Evolutionary conservation across 2,888 invertebrate species (phyloP).

Genomic region (Corythucha ciliata): DNA sequence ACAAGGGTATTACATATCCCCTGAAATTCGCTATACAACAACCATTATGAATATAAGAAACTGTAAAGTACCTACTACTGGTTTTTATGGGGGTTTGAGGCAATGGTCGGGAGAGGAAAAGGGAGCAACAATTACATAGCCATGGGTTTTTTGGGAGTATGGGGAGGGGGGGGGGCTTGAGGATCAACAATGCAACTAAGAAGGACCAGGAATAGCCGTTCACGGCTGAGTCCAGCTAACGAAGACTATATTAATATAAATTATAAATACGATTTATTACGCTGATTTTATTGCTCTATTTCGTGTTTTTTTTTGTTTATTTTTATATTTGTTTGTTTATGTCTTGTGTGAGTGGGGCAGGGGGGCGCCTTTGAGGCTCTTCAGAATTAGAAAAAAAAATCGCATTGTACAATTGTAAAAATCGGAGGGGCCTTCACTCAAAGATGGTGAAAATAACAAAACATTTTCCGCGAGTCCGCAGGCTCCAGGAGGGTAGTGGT

Average conservation of each 20-base stretch:
- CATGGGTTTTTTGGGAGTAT: constrained; percentile 23
- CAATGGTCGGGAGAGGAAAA: no score
- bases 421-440: no score
- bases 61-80: constrained; percentile 33
- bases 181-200: constrained; percentile 34
- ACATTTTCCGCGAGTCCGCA: no score
- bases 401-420: no score
- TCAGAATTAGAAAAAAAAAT: no score
- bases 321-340: constrained; percentile 26
- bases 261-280: constrained; percentile 35
- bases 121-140: constrained; percentile 34
- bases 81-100: no score
- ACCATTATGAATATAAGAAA: constrained; percentile 35
- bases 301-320: no score
- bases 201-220: constrained; percentile 18
- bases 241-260: constrained; percentile 29
- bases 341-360: neutral
- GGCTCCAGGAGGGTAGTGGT: no score
- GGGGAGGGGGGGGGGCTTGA: no score
- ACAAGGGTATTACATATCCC: constrained; percentile 32
- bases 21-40: constrained; percentile 36
- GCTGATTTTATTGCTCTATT: no score
- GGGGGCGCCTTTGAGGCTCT: neutral
- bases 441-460: no score
- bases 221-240: constrained; percentile 26